Base-by-base conservation (phyloP, 1,140 invertebrate species). In the Microplitis demolitor region DNA sequence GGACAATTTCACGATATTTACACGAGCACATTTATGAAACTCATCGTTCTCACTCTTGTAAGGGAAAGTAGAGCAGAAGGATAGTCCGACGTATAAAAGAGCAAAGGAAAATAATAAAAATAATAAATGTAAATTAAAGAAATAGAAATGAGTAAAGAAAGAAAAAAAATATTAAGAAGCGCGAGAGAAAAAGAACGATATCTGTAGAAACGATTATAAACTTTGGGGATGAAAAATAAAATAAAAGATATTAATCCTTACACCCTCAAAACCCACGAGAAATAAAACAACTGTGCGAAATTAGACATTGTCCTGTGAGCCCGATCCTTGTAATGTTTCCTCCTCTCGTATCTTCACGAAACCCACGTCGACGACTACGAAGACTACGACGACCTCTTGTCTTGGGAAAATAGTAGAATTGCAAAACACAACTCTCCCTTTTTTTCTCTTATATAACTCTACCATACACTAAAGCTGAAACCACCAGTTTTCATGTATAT, bases 201-300 rank as follows among this genome's bases (percentile, higher is more conserved):
- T 39, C 37, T 1, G 37, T 39, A 39, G 37, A 39, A 9, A 39
- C 4, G 4, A 39, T 39, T 39, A 39, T 6, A 39, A 39, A 39
- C 37, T 39, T 39, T 39, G 37, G 8, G 8, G 8, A 39, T 39
- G 4, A 39, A 39, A 9, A 39, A 39, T 39, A 64, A 69, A 60
- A 50, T 24, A 64, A 60, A 11, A 16, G 53, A 45, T n/a, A 24
- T 24, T 24, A 24, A 24, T 24, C 24, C 24, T 24, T 24, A 24
- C 24, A 24, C 24, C 24, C 24, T 24, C 24, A 45, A 45, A 9
- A 45, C 58, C 35, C 67, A 71, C 62, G 71, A 72, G 66, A 77
- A 74, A 80, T 79, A 79, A 79, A 81, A 81, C 73, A 78, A 74
- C 68, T 72, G 66, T 37, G 69, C 60, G 63, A 64, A 78, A 80